A percentile compares a stretch with the other conserved stretches of the same genome.
These are phyloP conservation scores for Xiphophorus hellerii DNA, from an alignment of 2,113 vertebrate genomes.

Conservation along the genomic window DNA sequence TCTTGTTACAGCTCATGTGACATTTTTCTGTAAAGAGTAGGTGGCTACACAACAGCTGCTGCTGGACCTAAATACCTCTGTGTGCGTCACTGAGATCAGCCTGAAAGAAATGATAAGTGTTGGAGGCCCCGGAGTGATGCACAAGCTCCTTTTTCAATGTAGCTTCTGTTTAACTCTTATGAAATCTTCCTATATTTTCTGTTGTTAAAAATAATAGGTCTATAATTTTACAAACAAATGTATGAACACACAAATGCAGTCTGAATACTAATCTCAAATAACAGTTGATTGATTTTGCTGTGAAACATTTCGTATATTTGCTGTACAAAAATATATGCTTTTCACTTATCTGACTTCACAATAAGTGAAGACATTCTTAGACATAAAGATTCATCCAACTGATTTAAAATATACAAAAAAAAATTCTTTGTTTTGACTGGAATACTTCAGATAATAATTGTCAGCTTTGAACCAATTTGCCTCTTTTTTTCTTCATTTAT, in stretches of 20 bases:
- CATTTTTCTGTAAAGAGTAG: background rate
- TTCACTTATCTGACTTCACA: background rate
- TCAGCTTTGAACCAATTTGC: background rate
- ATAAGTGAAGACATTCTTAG: background rate
- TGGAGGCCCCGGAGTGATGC: background rate
- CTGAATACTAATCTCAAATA: no score
- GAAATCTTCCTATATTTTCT: no score
- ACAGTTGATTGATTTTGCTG: no score
- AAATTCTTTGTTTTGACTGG: background rate
- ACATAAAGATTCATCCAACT: background rate
- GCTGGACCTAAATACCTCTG: conserved; percentile 28
- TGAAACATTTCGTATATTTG: no score
- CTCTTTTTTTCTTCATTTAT: no score
- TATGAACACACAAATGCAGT: no score
- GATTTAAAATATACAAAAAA: background rate
- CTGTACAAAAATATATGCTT: no score
- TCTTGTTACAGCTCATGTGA: conserved; percentile 7
- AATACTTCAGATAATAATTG: no score
- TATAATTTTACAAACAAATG: no score
- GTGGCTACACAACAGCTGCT: conserved; percentile 27
- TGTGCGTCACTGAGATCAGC: conserved; percentile 11
- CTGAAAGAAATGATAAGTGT: conserved; percentile 6
- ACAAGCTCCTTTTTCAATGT: background rate
- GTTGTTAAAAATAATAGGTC: no score
- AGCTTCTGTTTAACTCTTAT: background rate